Conservation (phyloP, 2,113 vertebrate species). For the Rhinoderma darwinii region DNA sequence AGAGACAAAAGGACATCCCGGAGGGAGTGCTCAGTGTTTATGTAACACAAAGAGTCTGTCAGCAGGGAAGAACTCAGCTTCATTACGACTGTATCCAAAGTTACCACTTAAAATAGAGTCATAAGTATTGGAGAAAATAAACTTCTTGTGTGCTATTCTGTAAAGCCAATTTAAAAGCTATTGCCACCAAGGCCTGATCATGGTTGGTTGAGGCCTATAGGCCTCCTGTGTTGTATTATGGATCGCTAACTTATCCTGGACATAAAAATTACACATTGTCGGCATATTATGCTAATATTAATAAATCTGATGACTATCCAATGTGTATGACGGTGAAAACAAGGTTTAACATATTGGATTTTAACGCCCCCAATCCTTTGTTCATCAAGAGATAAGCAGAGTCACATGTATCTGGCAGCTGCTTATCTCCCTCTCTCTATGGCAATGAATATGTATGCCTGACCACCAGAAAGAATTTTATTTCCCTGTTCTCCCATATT, state of each 20-base stretch:
- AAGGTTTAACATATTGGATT: too few relatives aligned
- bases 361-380: too few relatives aligned
- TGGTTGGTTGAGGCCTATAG: neutral
- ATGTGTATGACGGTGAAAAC: too few relatives aligned
- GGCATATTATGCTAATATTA: too few relatives aligned
- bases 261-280: neutral
- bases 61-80: neutral
- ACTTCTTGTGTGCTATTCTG: neutral
- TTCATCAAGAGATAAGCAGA: too few relatives aligned
- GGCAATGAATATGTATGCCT: too few relatives aligned
- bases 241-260: neutral
- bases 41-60: neutral
- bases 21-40: neutral
- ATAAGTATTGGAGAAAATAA: neutral
- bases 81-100: conserved; percentile 29
- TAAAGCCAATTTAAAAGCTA: neutral
- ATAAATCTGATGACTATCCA: too few relatives aligned
- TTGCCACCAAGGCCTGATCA: neutral
- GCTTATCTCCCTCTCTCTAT: neutral
- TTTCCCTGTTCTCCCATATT: too few relatives aligned
- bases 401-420: too few relatives aligned
- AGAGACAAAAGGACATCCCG: conserved; percentile 11
- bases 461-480: too few relatives aligned
- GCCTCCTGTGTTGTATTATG: neutral
- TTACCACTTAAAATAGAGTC: neutral